Percentiles rank a stretch among this genome's conserved stretches.
phyloP scores from a whole-genome alignment of 2,113 vertebrate species.

The Dipodomys stephensi region DNA sequence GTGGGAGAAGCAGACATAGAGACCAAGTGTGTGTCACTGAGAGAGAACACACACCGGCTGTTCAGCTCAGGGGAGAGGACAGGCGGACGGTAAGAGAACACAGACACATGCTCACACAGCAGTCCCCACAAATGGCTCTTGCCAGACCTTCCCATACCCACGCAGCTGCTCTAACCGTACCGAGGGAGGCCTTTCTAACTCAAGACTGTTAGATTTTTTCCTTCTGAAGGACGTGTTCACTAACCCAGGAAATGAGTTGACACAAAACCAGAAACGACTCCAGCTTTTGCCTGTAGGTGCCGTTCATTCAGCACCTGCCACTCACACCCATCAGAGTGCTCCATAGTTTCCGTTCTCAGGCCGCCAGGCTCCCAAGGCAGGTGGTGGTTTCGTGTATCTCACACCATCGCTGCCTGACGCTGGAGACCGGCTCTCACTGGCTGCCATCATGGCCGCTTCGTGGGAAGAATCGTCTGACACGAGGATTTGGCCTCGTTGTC shows the following conservation, averaged over 20 bases:
- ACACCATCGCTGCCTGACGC: background rate
- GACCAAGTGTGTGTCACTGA: background rate
- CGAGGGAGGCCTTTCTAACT: background rate
- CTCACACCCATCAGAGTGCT: background rate
- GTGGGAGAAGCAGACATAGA: background rate
- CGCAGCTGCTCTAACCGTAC: background rate
- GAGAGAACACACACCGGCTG: too few species aligned
- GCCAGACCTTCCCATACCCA: too few species aligned
- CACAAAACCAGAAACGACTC: background rate
- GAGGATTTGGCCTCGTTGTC: background rate
- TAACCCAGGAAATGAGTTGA: slow-evolving; percentile 6
- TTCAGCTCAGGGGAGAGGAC: background rate
- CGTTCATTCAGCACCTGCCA: background rate
- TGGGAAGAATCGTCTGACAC: slow-evolving; percentile 16
- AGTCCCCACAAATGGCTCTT: background rate
- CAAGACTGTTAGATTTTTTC: background rate
- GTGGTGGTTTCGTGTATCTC: slow-evolving; percentile 28
- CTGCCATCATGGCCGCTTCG: background rate
- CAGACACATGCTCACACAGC: background rate
- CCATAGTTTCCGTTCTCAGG: slow-evolving; percentile 44
- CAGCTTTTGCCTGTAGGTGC: background rate
- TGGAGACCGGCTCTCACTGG: background rate
- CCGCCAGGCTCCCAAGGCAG: background rate
- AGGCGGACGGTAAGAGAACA: too few species aligned
- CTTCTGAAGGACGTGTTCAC: background rate